A percentile compares a stretch with the other conserved stretches of the same genome.
Evolutionary conservation across 1,140 invertebrate genomes (phyloP).

Genomic region (Plutomurus gul): DNA sequence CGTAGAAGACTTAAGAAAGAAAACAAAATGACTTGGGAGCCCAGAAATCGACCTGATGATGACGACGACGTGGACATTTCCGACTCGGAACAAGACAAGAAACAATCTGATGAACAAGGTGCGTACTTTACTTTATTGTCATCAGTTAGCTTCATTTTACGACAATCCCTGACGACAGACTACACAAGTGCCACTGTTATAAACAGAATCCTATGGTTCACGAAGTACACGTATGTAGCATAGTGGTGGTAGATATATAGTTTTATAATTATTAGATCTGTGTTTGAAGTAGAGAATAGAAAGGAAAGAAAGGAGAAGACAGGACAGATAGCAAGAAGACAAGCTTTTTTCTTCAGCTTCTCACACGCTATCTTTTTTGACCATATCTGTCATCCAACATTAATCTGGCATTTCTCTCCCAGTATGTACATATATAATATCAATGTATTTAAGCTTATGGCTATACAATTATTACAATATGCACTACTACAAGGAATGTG

Average conservation of each 20-base stretch:
- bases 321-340: too few species aligned
- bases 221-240: not conserved
- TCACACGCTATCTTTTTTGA: conserved; percentile 23
- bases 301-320: not conserved
- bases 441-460: too few species aligned
- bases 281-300: not conserved
- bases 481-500: not conserved
- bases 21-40: conserved; percentile 73
- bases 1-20: conserved; percentile 69
- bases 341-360: conserved; percentile 5
- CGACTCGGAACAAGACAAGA: conserved; percentile 50
- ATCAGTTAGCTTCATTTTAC: not conserved
- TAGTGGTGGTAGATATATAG: not conserved
- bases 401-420: conserved; percentile 11
- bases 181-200: not conserved
- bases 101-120: conserved; percentile 55
- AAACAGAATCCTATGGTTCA: not conserved
- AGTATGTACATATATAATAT: too few species aligned
- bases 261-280: not conserved
- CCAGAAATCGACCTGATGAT: conserved; percentile 63
- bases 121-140: conserved; percentile 36
- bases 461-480: not conserved
- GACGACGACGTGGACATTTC: conserved; percentile 56
- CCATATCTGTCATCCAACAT: conserved; percentile 26
- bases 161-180: not conserved